phyloP scores from a whole-genome alignment of 2,888 invertebrate genomes.

The Eubasilissa splendida region DNA sequence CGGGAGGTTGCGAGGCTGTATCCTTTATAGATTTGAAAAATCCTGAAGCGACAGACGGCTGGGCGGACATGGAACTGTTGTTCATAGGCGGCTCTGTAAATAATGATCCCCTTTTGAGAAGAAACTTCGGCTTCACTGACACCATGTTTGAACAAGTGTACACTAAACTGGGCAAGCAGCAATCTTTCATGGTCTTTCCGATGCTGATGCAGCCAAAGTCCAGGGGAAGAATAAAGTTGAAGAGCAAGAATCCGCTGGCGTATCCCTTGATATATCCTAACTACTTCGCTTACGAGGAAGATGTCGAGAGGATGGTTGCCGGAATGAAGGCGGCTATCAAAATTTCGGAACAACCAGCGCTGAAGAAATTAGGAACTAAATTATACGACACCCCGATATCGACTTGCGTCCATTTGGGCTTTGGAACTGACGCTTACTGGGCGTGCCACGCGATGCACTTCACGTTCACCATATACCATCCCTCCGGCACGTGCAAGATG shows the following conservation, averaged over 20 bases:
- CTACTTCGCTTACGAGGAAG: constrained; percentile 79
- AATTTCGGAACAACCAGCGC: constrained; percentile 73
- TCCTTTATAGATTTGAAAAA: constrained; percentile 76
- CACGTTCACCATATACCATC: constrained; percentile 81
- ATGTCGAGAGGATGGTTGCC: constrained; percentile 77
- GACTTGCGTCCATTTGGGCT: constrained; percentile 73
- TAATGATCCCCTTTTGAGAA: constrained; percentile 67
- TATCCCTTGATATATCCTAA: constrained; percentile 85
- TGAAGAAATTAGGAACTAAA: constrained; percentile 74
- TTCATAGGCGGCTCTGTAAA: constrained; percentile 74
- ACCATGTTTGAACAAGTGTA: constrained; percentile 67
- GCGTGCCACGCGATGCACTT: constrained; percentile 79
- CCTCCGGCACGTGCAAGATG: constrained; percentile 80
- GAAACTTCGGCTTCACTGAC: constrained; percentile 73
- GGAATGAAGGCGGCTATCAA: constrained; percentile 76
- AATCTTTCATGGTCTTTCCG: constrained; percentile 75
- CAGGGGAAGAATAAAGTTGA: constrained; percentile 78
- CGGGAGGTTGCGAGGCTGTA: constrained; percentile 80
- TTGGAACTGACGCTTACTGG: constrained; percentile 80
- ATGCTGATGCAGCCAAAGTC: constrained; percentile 83
- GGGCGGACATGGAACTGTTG: constrained; percentile 78
- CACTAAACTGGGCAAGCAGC: constrained; percentile 65
- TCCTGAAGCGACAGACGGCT: constrained; percentile 71
- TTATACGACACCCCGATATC: constrained; percentile 75
- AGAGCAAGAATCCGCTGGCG: constrained; percentile 79